Percentiles rank a stretch among this genome's conserved stretches.
Conservation (phyloP, 1,140 invertebrate species). For the Frieseomelitta varia region DNA sequence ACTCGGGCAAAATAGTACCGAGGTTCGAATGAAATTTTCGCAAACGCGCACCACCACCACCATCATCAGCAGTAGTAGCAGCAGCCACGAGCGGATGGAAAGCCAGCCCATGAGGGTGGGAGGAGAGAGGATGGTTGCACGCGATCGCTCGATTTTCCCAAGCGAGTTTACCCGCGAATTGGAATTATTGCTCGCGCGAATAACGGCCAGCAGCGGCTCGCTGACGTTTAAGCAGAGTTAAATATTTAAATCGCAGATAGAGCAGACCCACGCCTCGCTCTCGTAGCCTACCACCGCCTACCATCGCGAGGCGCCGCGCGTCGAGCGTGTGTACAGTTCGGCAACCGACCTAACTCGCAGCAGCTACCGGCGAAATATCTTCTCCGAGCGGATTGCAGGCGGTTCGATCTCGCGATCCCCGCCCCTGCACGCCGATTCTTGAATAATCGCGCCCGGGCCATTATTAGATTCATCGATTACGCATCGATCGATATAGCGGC, state of each 20-base stretch:
- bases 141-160: slow-evolving; percentile 54
- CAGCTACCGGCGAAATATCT: slow-evolving; percentile 26
- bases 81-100: neutral
- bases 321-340: neutral
- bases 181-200: slow-evolving; percentile 58
- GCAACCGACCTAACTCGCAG: neutral
- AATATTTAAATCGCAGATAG: slow-evolving; percentile 60
- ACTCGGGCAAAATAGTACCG: too few relatives aligned
- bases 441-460: slow-evolving; percentile 46
- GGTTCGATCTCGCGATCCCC: slow-evolving; percentile 18
- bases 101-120: neutral
- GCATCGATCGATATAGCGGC: slow-evolving; percentile 43
- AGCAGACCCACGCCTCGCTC: slow-evolving; percentile 39
- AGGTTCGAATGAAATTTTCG: neutral
- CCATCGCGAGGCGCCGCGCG: neutral
- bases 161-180: slow-evolving; percentile 45
- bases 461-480: slow-evolving; percentile 50
- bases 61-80: too few relatives aligned
- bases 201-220: slow-evolving; percentile 51
- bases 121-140: slow-evolving; percentile 48
- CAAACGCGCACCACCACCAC: neutral
- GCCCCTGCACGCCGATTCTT: slow-evolving; percentile 35
- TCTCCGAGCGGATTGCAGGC: too few relatives aligned
- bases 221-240: slow-evolving; percentile 57
- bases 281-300: slow-evolving; percentile 36